Evolutionary conservation across 2,797 vertebrate species (phyloP).

Genomic region (Petrocephalus sullivani): DNA sequence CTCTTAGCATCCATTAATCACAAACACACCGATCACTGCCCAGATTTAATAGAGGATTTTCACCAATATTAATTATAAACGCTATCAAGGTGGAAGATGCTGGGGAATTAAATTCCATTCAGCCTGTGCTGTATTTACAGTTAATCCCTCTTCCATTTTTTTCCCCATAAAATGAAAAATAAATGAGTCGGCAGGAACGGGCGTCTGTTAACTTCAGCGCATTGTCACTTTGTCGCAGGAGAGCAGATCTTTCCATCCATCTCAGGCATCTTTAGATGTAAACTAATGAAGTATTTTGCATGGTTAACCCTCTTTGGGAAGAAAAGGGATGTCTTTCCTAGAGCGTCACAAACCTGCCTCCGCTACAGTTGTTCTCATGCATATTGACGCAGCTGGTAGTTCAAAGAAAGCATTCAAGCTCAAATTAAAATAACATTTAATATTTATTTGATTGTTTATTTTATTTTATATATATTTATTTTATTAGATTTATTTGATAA

Average conservation of each 20-base stretch:
- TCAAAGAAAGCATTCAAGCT: background rate
- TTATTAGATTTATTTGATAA: background rate
- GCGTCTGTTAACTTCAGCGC: background rate
- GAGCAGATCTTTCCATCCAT: background rate
- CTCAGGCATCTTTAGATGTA: background rate
- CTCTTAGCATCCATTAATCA: conserved; percentile 64
- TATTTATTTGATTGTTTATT: background rate
- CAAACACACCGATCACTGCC: conserved; percentile 18
- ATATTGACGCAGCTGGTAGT: background rate
- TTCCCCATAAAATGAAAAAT: background rate
- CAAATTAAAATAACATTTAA: background rate
- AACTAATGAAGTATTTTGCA: conserved; percentile 2
- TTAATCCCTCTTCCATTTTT: background rate
- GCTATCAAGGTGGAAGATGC: conserved; percentile 43
- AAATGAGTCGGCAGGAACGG: background rate
- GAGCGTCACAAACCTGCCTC: background rate
- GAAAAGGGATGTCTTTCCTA: background rate
- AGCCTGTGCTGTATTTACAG: background rate
- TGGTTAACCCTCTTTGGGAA: background rate
- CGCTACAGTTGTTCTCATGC: background rate
- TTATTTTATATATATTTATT: no score
- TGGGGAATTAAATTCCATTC: conserved; percentile 27
- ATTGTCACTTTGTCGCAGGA: background rate
- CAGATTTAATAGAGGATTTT: conserved; percentile 54
- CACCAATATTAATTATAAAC: conserved; percentile 64